These are phyloP conservation scores for Hirudinaria manillensis DNA, from an alignment of 2,888 invertebrate genomes.

Conservation along the genomic window DNA sequence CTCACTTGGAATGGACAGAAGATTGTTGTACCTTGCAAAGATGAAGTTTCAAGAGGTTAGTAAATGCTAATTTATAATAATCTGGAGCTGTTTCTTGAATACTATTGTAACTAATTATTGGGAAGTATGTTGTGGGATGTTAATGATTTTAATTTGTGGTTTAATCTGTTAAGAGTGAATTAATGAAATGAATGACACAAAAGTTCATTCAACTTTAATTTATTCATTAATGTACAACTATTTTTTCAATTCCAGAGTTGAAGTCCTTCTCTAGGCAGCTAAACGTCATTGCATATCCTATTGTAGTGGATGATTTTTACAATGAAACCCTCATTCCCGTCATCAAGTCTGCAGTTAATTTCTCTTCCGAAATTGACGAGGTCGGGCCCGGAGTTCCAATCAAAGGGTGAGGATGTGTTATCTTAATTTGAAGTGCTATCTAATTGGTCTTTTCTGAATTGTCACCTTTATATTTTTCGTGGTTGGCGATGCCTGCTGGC, in stretches of 20 bases:
- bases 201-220: too few species aligned
- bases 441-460: not conserved
- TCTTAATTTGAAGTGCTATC: not conserved
- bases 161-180: too few species aligned
- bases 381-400: conserved; percentile 27
- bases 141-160: too few species aligned
- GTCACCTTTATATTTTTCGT: not conserved
- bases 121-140: too few species aligned
- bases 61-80: not conserved
- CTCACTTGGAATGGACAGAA: conserved; percentile 31
- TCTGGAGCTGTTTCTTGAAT: too few species aligned
- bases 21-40: conserved; percentile 32
- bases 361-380: conserved; percentile 34
- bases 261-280: conserved; percentile 26
- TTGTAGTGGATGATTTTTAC: conserved; percentile 28
- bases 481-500: too few species aligned
- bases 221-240: too few species aligned
- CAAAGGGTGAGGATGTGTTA: conserved; percentile 30
- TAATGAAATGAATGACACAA: too few species aligned
- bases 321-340: conserved; percentile 15
- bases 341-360: conserved; percentile 30
- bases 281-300: conserved; percentile 32
- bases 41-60: conserved; percentile 32
- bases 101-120: too few species aligned
- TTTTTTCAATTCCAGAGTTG: conserved; percentile 23